A percentile compares a stretch with the other conserved stretches of the same genome.
phyloP scores from a whole-genome alignment of 2,888 invertebrate species.

The Hirtodrosophila histrioides region DNA sequence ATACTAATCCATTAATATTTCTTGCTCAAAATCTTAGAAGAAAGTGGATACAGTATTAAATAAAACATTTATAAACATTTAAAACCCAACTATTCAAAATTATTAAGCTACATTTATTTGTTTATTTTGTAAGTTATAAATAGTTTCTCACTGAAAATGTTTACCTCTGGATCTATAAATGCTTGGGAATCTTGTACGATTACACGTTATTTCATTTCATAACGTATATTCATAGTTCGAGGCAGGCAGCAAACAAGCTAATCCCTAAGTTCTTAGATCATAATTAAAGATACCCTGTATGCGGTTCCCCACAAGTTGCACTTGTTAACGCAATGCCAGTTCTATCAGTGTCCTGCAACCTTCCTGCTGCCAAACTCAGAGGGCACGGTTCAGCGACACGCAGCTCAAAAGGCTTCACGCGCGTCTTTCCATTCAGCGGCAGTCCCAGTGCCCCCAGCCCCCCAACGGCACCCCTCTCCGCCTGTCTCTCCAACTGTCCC shows the following conservation, averaged over 20 bases:
- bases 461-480: background rate
- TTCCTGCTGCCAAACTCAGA: slow-evolving; percentile 4
- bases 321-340: slow-evolving; percentile 5
- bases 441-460: slow-evolving; percentile 4
- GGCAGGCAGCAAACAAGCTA: slow-evolving; percentile 10
- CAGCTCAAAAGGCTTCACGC: slow-evolving; percentile 55
- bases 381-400: slow-evolving; percentile 69
- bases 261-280: slow-evolving; percentile 14
- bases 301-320: slow-evolving; percentile 5
- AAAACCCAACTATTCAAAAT: no score
- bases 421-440: slow-evolving; percentile 64
- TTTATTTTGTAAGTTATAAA: no score
- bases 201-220: no score
- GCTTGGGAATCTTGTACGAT: no score
- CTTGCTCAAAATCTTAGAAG: no score
- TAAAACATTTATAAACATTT: no score
- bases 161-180: no score
- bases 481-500: slow-evolving; percentile 24
- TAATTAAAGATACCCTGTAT: slow-evolving; percentile 21
- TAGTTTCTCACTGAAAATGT: no score
- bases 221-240: no score
- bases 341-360: slow-evolving; percentile 29
- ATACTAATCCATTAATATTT: no score
- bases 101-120: no score
- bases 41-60: no score